Evolutionary conservation across 2,113 vertebrate species (phyloP).

Genomic region (Hyperopisus bebe): DNA sequence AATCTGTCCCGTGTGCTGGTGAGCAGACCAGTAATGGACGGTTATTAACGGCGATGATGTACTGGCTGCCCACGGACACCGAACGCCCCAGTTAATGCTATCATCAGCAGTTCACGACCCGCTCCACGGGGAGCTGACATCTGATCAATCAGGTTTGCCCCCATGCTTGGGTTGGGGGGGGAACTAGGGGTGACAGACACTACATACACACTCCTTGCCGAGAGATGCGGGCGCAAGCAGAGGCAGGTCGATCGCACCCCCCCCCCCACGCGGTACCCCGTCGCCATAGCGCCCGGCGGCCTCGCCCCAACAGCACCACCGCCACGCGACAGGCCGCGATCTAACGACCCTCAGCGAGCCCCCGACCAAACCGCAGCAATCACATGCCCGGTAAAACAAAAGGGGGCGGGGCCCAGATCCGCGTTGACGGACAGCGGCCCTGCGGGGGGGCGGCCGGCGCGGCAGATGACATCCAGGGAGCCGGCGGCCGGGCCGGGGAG

Average conservation of each 20-base stretch:
- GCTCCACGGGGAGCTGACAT: constrained; percentile 4
- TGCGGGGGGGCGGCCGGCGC: not conserved
- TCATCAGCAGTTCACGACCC: constrained; percentile 21
- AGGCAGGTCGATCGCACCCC: not conserved
- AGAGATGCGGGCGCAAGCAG: not conserved
- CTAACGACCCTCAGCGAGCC: not conserved
- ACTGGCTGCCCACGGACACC: not conserved
- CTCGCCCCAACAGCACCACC: not conserved
- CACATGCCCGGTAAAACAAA: not conserved
- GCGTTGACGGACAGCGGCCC: constrained; percentile 7
- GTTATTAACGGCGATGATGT: constrained; percentile 18
- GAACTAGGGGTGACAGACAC: not conserved
- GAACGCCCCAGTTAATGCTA: constrained; percentile 7
- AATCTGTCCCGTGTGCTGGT: not conserved
- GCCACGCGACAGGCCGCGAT: not conserved
- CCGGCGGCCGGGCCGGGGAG: constrained; percentile 33
- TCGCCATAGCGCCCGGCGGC: not conserved
- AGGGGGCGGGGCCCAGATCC: not conserved
- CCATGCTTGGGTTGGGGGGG: not conserved
- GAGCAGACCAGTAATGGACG: constrained; percentile 3
- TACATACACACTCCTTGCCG: not conserved
- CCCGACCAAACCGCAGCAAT: not conserved
- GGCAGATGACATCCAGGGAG: constrained; percentile 67
- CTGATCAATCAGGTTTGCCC: constrained; percentile 19
- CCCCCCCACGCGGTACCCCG: constrained; percentile 29